Evolutionary conservation across 2,888 invertebrate species (phyloP).

Genomic region (Leptinotarsa rubiginosa): DNA sequence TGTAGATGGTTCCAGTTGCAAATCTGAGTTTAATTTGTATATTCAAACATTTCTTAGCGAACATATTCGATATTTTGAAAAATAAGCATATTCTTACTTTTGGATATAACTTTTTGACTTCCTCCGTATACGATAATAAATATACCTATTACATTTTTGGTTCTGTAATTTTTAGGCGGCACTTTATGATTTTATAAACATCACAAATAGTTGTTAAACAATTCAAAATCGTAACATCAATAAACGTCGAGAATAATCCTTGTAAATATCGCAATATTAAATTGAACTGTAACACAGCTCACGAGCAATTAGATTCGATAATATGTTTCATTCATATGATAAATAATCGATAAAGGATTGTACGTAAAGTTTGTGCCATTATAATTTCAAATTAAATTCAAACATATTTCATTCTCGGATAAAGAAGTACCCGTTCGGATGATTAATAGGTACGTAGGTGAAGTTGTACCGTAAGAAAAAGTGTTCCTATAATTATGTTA

Average conservation of each 20-base stretch:
- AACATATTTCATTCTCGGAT: slow-evolving; percentile 17
- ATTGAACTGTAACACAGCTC: slow-evolving; percentile 12
- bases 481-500: slow-evolving; percentile 15
- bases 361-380: slow-evolving; percentile 13
- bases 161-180: too few relatives aligned
- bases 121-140: too few relatives aligned
- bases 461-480: slow-evolving; percentile 13
- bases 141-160: too few relatives aligned
- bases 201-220: neutral
- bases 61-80: too few relatives aligned
- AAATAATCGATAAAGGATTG: slow-evolving; percentile 13
- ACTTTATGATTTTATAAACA: too few relatives aligned
- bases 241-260: neutral
- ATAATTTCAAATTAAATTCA: slow-evolving; percentile 17
- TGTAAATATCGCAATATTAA: slow-evolving; percentile 1
- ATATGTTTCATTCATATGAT: slow-evolving; percentile 6
- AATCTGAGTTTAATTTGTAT: too few relatives aligned
- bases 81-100: too few relatives aligned
- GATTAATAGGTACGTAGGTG: slow-evolving; percentile 19
- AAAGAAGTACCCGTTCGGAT: slow-evolving; percentile 14
- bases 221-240: neutral
- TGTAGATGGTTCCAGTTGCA: too few relatives aligned
- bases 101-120: too few relatives aligned
- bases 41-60: too few relatives aligned
- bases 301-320: slow-evolving; percentile 7